Conservation (phyloP, 2,113 vertebrate species). For the Heloderma charlesbogerti region DNA sequence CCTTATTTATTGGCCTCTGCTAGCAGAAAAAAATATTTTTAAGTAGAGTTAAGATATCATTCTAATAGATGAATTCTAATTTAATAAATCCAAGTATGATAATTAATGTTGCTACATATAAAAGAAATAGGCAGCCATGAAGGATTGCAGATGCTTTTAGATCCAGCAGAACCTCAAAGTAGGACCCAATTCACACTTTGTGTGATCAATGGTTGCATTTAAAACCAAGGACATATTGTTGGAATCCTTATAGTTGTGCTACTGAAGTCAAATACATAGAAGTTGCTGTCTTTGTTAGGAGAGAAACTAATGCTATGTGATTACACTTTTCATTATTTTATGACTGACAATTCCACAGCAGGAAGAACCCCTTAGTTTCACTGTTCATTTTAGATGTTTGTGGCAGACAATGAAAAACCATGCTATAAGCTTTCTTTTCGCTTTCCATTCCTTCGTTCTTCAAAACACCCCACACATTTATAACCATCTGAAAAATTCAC, state of each 20-base stretch:
- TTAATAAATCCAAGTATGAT: neutral
- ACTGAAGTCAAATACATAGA: neutral
- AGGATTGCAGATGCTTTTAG: neutral
- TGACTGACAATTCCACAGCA: slow-evolving; percentile 20
- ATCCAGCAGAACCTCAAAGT: neutral
- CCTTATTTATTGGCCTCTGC: neutral
- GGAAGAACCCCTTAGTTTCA: neutral
- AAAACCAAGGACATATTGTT: neutral
- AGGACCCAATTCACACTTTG: neutral
- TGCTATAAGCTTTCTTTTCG: slow-evolving; percentile 5
- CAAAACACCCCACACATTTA: neutral
- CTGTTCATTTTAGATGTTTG: neutral
- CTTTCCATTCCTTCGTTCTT: neutral
- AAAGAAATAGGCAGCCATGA: neutral
- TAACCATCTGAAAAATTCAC: slow-evolving; percentile 21
- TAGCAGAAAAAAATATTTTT: neutral
- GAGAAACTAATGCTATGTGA: neutral
- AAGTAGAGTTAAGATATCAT: neutral
- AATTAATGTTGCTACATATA: neutral
- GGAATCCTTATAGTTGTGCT: slow-evolving; percentile 1
- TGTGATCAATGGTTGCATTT: slow-evolving; percentile 9
- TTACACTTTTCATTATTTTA: slow-evolving; percentile 1
- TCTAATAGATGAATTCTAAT: neutral
- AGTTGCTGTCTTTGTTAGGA: neutral
- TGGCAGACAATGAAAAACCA: neutral